phyloP scores from a whole-genome alignment of 2,888 invertebrate species.

The Brachyptera risi region DNA sequence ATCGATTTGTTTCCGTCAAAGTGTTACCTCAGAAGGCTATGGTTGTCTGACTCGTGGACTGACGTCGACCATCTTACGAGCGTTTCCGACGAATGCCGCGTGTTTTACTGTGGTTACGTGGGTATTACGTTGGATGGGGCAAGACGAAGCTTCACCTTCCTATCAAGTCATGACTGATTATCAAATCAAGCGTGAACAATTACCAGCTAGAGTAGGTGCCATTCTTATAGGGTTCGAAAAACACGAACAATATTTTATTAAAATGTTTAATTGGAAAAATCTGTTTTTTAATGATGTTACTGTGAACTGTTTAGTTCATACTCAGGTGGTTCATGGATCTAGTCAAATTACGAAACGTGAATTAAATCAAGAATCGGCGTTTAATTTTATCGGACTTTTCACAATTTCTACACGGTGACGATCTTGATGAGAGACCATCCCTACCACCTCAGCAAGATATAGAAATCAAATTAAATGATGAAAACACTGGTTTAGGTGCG shows the following conservation, averaged over 20 bases:
- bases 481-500: too few relatives aligned
- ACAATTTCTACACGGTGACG: not conserved
- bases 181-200: not conserved
- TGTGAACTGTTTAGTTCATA: not conserved
- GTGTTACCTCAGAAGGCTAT: conserved; percentile 66
- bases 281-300: not conserved
- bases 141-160: not conserved
- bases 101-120: conserved; percentile 85
- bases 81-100: conserved; percentile 91
- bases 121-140: conserved; percentile 55
- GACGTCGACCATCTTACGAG: conserved; percentile 73
- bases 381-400: not conserved
- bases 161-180: not conserved
- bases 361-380: not conserved
- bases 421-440: too few relatives aligned
- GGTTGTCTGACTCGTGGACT: conserved; percentile 70
- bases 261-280: not conserved
- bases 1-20: conserved; percentile 70
- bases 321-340: not conserved
- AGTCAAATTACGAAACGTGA: not conserved
- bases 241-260: not conserved
- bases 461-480: too few relatives aligned
- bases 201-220: not conserved
- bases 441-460: too few relatives aligned
- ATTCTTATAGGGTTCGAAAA: not conserved